These are phyloP conservation scores for Hestina assimilis DNA, from an alignment of 1,140 invertebrate species.

Conservation along the genomic window DNA sequence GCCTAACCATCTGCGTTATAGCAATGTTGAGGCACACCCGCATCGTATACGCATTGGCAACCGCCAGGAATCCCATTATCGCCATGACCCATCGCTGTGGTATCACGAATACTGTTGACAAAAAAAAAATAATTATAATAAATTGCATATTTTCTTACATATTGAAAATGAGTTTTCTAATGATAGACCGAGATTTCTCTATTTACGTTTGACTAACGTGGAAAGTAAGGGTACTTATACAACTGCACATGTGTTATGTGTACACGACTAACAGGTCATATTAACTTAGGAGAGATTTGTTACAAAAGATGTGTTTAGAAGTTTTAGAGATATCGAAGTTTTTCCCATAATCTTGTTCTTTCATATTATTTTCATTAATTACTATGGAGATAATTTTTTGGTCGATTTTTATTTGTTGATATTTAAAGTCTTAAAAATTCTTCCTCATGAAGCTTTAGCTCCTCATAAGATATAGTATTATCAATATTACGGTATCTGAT, in stretches of 20 bases:
- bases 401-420: too few species aligned
- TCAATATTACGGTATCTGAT: too few species aligned
- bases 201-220: background rate
- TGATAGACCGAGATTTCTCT: background rate
- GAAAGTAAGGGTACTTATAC: background rate
- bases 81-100: conserved; percentile 78
- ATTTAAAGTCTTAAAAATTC: too few species aligned
- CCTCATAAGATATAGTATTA: too few species aligned
- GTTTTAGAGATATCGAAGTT: background rate
- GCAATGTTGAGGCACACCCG: conserved; percentile 85
- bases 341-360: too few species aligned
- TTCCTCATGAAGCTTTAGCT: too few species aligned
- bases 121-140: background rate
- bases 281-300: background rate
- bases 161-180: too few species aligned
- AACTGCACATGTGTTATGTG: background rate
- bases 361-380: too few species aligned
- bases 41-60: conserved; percentile 84
- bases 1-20: conserved; percentile 84
- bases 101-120: conserved; percentile 62
- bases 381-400: too few species aligned
- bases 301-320: background rate
- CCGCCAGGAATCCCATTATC: conserved; percentile 81
- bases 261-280: background rate
- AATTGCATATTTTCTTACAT: too few species aligned